A percentile compares a stretch with the other conserved stretches of the same genome.
These are phyloP conservation scores for Catamblyrhynchus diadema DNA, from an alignment of 2,797 vertebrate species.

Conservation along the genomic window DNA sequence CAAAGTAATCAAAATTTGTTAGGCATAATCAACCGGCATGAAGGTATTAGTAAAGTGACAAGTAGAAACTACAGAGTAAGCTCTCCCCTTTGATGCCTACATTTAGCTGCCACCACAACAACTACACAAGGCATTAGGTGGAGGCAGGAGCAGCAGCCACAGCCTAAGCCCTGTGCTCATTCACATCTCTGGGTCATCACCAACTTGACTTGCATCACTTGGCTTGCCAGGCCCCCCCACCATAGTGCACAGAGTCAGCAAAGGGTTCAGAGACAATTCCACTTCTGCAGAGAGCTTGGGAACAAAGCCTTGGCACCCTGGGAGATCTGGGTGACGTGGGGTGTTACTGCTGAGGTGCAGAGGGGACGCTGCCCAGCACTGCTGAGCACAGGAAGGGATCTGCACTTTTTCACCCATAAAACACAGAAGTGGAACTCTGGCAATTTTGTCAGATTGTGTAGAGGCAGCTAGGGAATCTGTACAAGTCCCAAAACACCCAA, in stretches of 20 bases:
- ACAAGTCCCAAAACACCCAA: fast-evolving
- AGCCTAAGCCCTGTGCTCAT: background rate
- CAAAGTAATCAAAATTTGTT: background rate
- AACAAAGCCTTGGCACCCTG: background rate
- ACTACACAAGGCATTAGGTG: background rate
- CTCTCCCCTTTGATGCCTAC: background rate
- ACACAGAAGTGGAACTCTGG: fast-evolving
- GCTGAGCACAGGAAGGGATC: background rate
- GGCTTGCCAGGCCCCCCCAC: background rate
- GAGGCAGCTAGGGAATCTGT: background rate
- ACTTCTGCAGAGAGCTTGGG: background rate
- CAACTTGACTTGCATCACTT: background rate
- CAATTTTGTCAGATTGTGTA: background rate
- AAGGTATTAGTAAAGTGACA: background rate
- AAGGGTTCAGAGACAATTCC: background rate
- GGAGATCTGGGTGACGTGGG: background rate
- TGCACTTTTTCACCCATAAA: background rate
- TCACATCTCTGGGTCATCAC: background rate
- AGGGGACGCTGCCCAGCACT: background rate
- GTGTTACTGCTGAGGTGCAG: background rate
- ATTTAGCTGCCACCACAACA: background rate
- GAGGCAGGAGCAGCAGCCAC: background rate
- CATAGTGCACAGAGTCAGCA: fast-evolving
- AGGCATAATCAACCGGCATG: background rate
- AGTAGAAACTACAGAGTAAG: background rate